Base-by-base conservation (phyloP, 2,888 invertebrate genomes). In the Sinotaia quadrata region DNA sequence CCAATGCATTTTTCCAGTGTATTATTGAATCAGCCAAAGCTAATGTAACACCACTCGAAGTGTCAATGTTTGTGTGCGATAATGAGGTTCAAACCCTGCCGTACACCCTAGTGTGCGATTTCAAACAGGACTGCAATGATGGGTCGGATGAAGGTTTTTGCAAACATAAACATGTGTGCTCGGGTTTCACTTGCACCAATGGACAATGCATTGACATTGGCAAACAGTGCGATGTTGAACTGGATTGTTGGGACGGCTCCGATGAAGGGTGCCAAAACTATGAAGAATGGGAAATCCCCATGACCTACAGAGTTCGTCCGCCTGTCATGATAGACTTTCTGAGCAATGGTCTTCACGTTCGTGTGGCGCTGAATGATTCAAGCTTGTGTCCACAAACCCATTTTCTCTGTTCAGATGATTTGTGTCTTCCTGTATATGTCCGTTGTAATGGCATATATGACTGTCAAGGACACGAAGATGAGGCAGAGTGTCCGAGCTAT, bases 71-170 rank as follows among this genome's bases (percentile, higher is more conserved):
- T n/a, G n/a, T 41, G 15, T 63, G 63, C 41, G 63, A 52, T 27
- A 31, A 54, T n/a, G 15, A 18, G 5, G 4, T 18, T 2, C 21
- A 21, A 29, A 37, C 54, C n/a, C 7, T 54, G 18, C 63, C 27
- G 7, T 54, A 63, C 54, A 54, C 63, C n/a, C 77, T 83, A 69
- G 78, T 81, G 31, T 86, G 86, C 77, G 84, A 85, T 68, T 84
- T 81, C 71, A 72, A 72, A 4, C 47, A 49, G 12, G 80, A 85
- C 69, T 85, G 85, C 60, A 36, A 73, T 2, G 78, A 81, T 65
- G 76, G 73, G n/a, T 76, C 77, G 18, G 85, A 85, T 70, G 84
- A 85, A 67, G 63, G 41, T 1, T 75, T 77, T n/a, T 85, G 84
- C 78, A 84, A 27, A 7, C 65, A 56, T 24, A 31, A 12, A 4